These are phyloP conservation scores for Leptatherina wallacei DNA, from an alignment of 2,797 vertebrate species.

Conservation along the genomic window DNA sequence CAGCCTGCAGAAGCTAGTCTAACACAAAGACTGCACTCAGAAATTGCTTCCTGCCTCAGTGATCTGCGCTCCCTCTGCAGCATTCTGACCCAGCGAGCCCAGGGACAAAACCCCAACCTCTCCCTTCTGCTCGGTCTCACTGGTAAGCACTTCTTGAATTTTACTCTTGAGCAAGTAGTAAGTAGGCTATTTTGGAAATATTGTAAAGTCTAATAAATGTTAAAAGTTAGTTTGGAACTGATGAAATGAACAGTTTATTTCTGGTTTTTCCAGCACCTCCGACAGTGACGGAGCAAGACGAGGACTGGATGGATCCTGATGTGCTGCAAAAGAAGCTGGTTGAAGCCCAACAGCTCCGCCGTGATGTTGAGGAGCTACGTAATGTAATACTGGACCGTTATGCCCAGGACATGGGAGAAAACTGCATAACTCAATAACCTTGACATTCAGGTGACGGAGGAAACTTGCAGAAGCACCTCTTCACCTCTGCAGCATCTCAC, in stretches of 20 bases:
- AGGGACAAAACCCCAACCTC: slow-evolving; percentile 95
- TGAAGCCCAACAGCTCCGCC: slow-evolving; percentile 90
- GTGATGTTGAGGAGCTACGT: slow-evolving; percentile 93
- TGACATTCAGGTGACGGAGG: slow-evolving; percentile 11
- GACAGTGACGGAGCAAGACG: slow-evolving; percentile 76
- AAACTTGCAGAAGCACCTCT: slow-evolving; percentile 14
- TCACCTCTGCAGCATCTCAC: slow-evolving; percentile 24
- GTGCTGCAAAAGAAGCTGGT: slow-evolving; percentile 89
- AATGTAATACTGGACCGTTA: slow-evolving; percentile 95
- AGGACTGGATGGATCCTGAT: slow-evolving; percentile 87
- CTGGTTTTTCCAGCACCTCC: slow-evolving; percentile 76
- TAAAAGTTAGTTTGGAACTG: neutral
- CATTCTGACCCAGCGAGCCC: slow-evolving; percentile 92
- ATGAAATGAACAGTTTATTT: neutral
- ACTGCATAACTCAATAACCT: slow-evolving; percentile 93
- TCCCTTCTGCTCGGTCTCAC: slow-evolving; percentile 94
- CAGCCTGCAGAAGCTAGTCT: slow-evolving; percentile 80
- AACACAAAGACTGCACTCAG: slow-evolving; percentile 84
- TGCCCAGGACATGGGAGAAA: slow-evolving; percentile 98
- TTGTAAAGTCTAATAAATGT: neutral
- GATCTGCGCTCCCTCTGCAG: slow-evolving; percentile 93
- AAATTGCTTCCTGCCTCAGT: slow-evolving; percentile 90
- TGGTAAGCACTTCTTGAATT: slow-evolving; percentile 79
- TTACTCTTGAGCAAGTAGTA: too few relatives aligned
- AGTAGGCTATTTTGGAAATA: neutral